Evolutionary conservation across 2,797 vertebrate species (phyloP).

Genomic region (Ambastaia sidthimunki): DNA sequence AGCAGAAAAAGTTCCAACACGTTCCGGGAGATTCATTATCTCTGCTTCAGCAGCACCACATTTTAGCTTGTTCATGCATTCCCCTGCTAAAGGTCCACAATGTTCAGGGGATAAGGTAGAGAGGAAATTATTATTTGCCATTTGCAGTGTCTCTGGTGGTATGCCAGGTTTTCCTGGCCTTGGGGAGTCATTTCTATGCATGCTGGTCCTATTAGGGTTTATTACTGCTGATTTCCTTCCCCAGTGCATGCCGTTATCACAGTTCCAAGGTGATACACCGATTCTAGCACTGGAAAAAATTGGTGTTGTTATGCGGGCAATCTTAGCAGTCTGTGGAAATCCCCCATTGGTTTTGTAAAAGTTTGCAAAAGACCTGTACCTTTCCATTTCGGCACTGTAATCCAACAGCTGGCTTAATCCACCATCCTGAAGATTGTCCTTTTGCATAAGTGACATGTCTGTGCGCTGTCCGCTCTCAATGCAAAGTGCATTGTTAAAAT

Average conservation of each 20-base stretch:
- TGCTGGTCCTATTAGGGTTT: conserved; percentile 88
- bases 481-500: conserved; percentile 94
- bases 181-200: conserved; percentile 94
- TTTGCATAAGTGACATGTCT: conserved; percentile 90
- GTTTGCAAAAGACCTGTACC: conserved; percentile 94
- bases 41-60: conserved; percentile 94
- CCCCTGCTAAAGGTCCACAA: conserved; percentile 95
- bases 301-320: conserved; percentile 94
- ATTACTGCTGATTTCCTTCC: conserved; percentile 84
- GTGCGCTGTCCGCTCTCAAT: conserved; percentile 89
- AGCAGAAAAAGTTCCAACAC: conserved; percentile 96
- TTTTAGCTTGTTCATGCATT: conserved; percentile 99
- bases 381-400: conserved; percentile 98
- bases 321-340: conserved; percentile 94
- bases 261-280: conserved; percentile 97
- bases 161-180: conserved; percentile 92
- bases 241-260: conserved; percentile 94
- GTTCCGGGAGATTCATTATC: conserved; percentile 97
- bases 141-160: conserved; percentile 92
- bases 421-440: conserved; percentile 93
- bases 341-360: conserved; percentile 95
- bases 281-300: conserved; percentile 95
- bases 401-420: conserved; percentile 96
- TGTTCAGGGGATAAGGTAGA: conserved; percentile 93
- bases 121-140: conserved; percentile 97